These are phyloP conservation scores for Bombus superbus DNA, from an alignment of 1,140 invertebrate species.

Conservation along the genomic window DNA sequence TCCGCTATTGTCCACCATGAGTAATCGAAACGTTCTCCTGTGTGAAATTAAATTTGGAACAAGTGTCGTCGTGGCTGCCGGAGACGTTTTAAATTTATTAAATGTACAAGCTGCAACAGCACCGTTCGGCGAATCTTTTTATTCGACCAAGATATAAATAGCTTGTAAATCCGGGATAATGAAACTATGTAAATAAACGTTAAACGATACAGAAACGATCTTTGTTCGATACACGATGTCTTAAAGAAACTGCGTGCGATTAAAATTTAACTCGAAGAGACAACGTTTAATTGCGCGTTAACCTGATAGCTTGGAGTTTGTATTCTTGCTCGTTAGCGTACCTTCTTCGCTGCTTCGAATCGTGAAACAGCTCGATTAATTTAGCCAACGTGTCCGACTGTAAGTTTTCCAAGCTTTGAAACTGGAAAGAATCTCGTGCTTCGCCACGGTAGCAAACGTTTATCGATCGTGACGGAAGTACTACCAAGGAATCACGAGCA, in stretches of 20 bases:
- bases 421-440: background rate
- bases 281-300: background rate
- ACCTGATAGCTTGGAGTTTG: background rate
- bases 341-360: too few relatives aligned
- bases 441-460: background rate
- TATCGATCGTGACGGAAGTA: slow-evolving; percentile 27
- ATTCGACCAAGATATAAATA: too few relatives aligned
- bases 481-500: background rate
- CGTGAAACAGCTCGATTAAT: slow-evolving; percentile 1
- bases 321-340: background rate
- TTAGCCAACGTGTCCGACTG: background rate
- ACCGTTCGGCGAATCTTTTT: too few relatives aligned
- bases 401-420: background rate
- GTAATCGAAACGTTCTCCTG: background rate
- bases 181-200: background rate
- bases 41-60: too few relatives aligned
- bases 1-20: background rate
- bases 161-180: background rate
- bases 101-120: too few relatives aligned
- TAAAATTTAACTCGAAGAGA: background rate
- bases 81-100: too few relatives aligned
- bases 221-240: too few relatives aligned
- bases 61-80: too few relatives aligned
- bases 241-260: background rate
- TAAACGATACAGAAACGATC: too few relatives aligned